Evolutionary conservation across 2,113 vertebrate species (phyloP).

Genomic region (Arothron firmamentum): DNA sequence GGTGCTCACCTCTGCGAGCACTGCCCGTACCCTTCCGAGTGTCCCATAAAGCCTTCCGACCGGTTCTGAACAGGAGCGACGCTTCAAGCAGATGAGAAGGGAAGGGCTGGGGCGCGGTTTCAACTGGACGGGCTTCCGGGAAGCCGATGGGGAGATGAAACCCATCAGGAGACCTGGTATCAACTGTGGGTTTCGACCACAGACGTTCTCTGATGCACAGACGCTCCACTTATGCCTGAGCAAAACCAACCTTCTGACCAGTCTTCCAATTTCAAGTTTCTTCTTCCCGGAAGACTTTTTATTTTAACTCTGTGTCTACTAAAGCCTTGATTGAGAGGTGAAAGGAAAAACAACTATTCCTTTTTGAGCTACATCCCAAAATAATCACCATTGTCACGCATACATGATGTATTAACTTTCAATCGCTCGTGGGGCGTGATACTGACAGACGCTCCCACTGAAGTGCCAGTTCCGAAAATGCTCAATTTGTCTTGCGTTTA

Average conservation of each 20-base stretch:
- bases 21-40: slow-evolving; percentile 64
- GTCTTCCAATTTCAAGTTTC: slow-evolving; percentile 35
- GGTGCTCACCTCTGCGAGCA: slow-evolving; percentile 66
- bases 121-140: slow-evolving; percentile 31
- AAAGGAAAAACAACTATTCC: slow-evolving; percentile 7
- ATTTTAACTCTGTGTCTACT: background rate
- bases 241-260: background rate
- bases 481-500: slow-evolving; percentile 69
- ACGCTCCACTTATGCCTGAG: too few relatives aligned
- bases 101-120: slow-evolving; percentile 1
- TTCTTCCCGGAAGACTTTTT: slow-evolving; percentile 6
- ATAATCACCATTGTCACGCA: slow-evolving; percentile 39
- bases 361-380: slow-evolving; percentile 33
- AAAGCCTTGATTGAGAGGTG: slow-evolving; percentile 25
- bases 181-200: slow-evolving; percentile 40
- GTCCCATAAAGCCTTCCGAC: slow-evolving; percentile 66
- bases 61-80: slow-evolving; percentile 51
- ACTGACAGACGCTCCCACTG: slow-evolving; percentile 53
- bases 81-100: background rate
- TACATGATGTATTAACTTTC: slow-evolving; percentile 41
- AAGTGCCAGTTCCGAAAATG: slow-evolving; percentile 60
- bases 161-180: slow-evolving; percentile 20
- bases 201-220: slow-evolving; percentile 50
- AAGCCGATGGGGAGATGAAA: slow-evolving; percentile 35
- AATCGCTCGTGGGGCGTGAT: slow-evolving; percentile 42